Conservation (phyloP, 1,140 invertebrate genomes). For the Euwallacea similis region DNA sequence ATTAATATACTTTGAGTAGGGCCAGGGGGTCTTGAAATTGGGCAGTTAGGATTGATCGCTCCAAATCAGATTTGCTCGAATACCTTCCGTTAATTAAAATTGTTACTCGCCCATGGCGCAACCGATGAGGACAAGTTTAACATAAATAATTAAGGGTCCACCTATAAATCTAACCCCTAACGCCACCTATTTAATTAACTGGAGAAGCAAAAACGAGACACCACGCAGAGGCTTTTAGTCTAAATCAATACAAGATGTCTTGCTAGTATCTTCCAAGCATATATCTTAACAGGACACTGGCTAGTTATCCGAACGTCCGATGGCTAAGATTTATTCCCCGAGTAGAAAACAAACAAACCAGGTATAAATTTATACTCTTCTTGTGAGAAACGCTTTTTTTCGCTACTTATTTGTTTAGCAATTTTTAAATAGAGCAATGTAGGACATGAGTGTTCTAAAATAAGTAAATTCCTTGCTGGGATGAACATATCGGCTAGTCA, state of each 20-base stretch:
- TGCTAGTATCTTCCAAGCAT: slow-evolving; percentile 48
- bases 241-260: slow-evolving; percentile 53
- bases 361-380: slow-evolving; percentile 41
- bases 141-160: too few species aligned
- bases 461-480: neutral
- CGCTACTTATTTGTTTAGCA: too few species aligned
- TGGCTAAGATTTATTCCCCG: slow-evolving; percentile 43
- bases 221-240: slow-evolving; percentile 49
- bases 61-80: slow-evolving; percentile 35
- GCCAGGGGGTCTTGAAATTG: slow-evolving; percentile 29
- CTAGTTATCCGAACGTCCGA: slow-evolving; percentile 48
- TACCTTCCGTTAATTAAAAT: slow-evolving; percentile 35
- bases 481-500: slow-evolving; percentile 8
- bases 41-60: slow-evolving; percentile 33
- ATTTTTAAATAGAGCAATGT: too few species aligned
- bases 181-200: slow-evolving; percentile 34
- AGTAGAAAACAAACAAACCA: slow-evolving; percentile 47
- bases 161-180: neutral
- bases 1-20: slow-evolving; percentile 40
- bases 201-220: slow-evolving; percentile 37
- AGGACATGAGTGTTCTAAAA: neutral
- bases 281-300: slow-evolving; percentile 51
- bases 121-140: too few species aligned
- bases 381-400: too few species aligned
- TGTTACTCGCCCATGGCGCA: neutral